Percentiles rank a stretch among this genome's conserved stretches.
Evolutionary conservation across 2,888 invertebrate species (phyloP).

Genomic region (Cyclophora punctaria): DNA sequence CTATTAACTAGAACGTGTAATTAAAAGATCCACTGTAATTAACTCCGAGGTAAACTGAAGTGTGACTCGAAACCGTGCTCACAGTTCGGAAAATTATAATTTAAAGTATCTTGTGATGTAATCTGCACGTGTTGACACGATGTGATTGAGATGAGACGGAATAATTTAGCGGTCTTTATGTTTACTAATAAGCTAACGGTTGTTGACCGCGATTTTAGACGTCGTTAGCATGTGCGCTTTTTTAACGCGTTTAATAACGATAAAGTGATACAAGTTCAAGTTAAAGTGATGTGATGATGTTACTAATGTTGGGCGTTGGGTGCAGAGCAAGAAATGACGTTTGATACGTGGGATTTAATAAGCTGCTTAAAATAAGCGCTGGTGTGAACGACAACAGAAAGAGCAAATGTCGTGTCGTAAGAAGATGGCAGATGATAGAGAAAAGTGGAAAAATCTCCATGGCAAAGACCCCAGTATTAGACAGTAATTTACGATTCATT

Average conservation of each 20-base stretch:
- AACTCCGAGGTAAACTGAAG: conserved; percentile 22
- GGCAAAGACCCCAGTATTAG: no score
- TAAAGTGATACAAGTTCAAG: not conserved
- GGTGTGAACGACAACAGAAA: no score
- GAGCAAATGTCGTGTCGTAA: no score
- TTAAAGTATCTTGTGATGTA: conserved; percentile 15
- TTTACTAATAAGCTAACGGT: conserved; percentile 22
- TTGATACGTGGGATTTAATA: no score
- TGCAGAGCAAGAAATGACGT: no score
- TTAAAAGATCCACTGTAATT: conserved; percentile 21
- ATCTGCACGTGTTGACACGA: conserved; percentile 25
- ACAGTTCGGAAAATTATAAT: conserved; percentile 32
- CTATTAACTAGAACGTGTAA: conserved; percentile 3
- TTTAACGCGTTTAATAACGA: not conserved
- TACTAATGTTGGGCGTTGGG: no score
- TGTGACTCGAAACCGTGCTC: conserved; percentile 15
- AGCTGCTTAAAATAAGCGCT: no score
- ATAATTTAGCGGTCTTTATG: conserved; percentile 5
- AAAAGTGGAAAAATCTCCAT: no score
- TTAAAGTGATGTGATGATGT: not conserved
- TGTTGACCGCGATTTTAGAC: no score
- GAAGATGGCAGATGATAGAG: no score
- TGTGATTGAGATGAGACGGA: conserved; percentile 9
- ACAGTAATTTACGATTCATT: no score
- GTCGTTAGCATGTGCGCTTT: no score